Percentiles rank a stretch among this genome's conserved stretches.
Conservation (phyloP, 2,797 vertebrate species). For the Macropodus opercularis region DNA sequence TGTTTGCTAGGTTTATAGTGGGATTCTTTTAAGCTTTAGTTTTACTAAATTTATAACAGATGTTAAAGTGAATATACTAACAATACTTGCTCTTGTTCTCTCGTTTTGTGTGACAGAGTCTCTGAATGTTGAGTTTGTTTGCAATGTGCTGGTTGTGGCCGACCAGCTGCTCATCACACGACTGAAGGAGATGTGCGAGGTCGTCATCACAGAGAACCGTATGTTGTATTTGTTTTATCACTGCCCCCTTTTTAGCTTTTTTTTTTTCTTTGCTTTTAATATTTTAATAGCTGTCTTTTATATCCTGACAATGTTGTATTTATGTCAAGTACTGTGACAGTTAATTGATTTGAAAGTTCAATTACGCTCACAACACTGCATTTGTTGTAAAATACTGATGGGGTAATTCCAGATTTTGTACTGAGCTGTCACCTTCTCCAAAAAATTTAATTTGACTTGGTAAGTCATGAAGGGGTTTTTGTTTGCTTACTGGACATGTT, state of each 20-base stretch:
- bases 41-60: background rate
- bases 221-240: constrained; percentile 66
- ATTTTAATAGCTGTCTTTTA: background rate
- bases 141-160: constrained; percentile 92
- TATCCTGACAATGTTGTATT: background rate
- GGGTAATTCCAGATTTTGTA: too few relatives aligned
- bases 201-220: constrained; percentile 94
- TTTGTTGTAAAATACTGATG: too few relatives aligned
- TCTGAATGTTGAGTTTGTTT: constrained; percentile 92
- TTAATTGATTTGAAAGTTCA: background rate
- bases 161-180: constrained; percentile 94
- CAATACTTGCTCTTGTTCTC: background rate
- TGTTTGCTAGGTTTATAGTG: constrained; percentile 4
- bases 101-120: constrained; percentile 80
- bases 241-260: too few relatives aligned
- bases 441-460: too few relatives aligned
- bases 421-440: too few relatives aligned
- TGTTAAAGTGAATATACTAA: background rate
- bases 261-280: background rate
- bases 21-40: background rate
- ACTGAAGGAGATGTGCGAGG: constrained; percentile 97
- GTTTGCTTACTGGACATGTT: too few relatives aligned
- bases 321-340: background rate
- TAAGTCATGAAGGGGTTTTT: too few relatives aligned
- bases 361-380: too few relatives aligned